phyloP scores from a whole-genome alignment of 2,797 vertebrate species.

The Neoniphon sammara region DNA sequence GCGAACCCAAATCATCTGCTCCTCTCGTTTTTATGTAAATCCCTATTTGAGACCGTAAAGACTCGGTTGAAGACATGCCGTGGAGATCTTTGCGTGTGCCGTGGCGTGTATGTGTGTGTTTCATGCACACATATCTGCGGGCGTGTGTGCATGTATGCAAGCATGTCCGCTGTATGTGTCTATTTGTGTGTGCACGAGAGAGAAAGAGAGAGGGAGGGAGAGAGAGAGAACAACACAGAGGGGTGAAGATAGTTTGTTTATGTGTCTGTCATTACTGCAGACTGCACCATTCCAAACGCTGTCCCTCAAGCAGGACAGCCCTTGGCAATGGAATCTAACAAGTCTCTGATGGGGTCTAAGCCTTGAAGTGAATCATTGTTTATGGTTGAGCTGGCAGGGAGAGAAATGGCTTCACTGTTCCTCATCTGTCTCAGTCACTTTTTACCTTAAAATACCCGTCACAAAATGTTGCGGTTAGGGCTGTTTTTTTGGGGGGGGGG shows the following conservation, averaged over 20 bases:
- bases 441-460: slow-evolving; percentile 29
- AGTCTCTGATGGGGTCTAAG: slow-evolving; percentile 52
- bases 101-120: neutral
- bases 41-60: slow-evolving; percentile 28
- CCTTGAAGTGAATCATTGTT: slow-evolving; percentile 73
- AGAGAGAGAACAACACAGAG: neutral
- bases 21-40: slow-evolving; percentile 46
- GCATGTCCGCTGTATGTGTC: neutral
- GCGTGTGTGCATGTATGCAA: slow-evolving; percentile 11
- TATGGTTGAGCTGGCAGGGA: slow-evolving; percentile 63
- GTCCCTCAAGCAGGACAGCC: slow-evolving; percentile 65
- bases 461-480: slow-evolving; percentile 46
- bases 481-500: slow-evolving; percentile 24
- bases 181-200: neutral
- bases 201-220: neutral
- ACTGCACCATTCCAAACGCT: slow-evolving; percentile 49
- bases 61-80: neutral
- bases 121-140: neutral
- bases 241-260: slow-evolving; percentile 62
- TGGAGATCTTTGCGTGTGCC: slow-evolving; percentile 26
- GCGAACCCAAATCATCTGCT: slow-evolving; percentile 42
- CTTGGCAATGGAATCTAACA: slow-evolving; percentile 58
- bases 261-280: slow-evolving; percentile 56
- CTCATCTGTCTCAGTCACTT: slow-evolving; percentile 57
- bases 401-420: slow-evolving; percentile 51